Evolutionary conservation across 2,797 vertebrate genomes (phyloP), one percentile per base, ranked within the genome.

Genomic region (Sphenodon punctatus): DNA sequence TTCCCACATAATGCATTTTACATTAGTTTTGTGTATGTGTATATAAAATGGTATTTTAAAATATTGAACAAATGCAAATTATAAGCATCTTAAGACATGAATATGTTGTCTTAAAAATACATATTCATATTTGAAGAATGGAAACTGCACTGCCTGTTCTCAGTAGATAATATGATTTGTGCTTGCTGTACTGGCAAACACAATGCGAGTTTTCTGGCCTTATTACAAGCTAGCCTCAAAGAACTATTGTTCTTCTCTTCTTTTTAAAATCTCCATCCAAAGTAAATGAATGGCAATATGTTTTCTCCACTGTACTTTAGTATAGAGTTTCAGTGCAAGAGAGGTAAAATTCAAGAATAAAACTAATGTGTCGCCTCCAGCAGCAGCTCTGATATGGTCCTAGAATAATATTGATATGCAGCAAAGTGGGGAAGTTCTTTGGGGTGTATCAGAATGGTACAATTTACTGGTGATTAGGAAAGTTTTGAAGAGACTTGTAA

Each of bases 261-360:
- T 42, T 64, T 81, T 86, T 68, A 67, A 71, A 77, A 49, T 66
- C 48, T 64, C 74, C 79, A 55, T 81, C 85, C 88, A 91, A 93
- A 85, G 77, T 86, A 92, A 91, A 92, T 88, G 74, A 84, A 87
- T 70, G 56, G 58, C 74, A 91, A 73, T 61, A 86, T 78, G 46
- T 73, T 91, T 90, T 90, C 75, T 84, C 51, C 45, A 60, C 70
- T 66, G 56, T 15, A 17, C 48, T 82, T 75, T 67, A 78, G 46
- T 59, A 34, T 91, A 69, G 13, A 0, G 78, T 93, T 91, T 91
- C 82, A 87, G 45, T 72, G 74, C 43, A 49, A 76, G 65, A 89
- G 86, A 88, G 85, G 14, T 55, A 60, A 53, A 55, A 55, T 60
- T 79, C 76, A 80, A 87, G 56, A 88, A 59, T 88, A 84, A 87